Conservation (phyloP, 2,888 invertebrate genomes). For the Caenorhabditis sp. region DNA sequence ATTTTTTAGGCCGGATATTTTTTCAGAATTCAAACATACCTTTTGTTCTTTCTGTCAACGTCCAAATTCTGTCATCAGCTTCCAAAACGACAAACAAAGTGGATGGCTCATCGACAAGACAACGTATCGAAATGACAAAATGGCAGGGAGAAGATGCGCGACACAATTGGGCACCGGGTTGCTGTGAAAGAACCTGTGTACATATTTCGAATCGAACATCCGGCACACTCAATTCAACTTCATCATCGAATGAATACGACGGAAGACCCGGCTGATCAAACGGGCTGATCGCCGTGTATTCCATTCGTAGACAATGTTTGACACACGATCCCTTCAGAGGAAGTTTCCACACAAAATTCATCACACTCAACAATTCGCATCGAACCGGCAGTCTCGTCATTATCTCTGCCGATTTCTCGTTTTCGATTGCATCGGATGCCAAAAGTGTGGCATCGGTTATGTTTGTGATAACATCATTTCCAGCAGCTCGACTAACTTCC, state of each 20-base stretch:
- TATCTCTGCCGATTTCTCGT: conserved; percentile 10
- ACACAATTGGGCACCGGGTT: conserved; percentile 65
- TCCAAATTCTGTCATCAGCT: conserved; percentile 62
- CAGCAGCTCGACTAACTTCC: conserved; percentile 56
- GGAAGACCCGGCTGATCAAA: neutral
- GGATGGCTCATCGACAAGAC: conserved; percentile 20
- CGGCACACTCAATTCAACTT: conserved; percentile 51
- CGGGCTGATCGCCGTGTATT: conserved; percentile 18
- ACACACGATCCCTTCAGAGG: conserved; percentile 31
- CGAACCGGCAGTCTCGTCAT: conserved; percentile 21
- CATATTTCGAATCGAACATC: conserved; percentile 62
- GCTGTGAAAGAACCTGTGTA: conserved; percentile 67
- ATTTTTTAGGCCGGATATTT: no score
- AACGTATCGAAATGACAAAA: conserved; percentile 63
- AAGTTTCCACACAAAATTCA: conserved; percentile 30
- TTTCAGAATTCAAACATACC: no score
- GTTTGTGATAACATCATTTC: conserved; percentile 39
- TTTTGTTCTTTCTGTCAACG: conserved; percentile 34
- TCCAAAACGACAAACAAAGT: conserved; percentile 54
- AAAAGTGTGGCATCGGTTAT: conserved; percentile 14
- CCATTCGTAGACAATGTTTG: conserved; percentile 27
- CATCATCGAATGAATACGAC: conserved; percentile 49
- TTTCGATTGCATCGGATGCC: neutral
- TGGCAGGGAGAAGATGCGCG: conserved; percentile 63
- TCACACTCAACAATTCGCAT: conserved; percentile 10